Evolutionary conservation across 1,140 invertebrate species (phyloP), one percentile per base, ranked within the genome.

Genomic region (Drosophila seguyi): DNA sequence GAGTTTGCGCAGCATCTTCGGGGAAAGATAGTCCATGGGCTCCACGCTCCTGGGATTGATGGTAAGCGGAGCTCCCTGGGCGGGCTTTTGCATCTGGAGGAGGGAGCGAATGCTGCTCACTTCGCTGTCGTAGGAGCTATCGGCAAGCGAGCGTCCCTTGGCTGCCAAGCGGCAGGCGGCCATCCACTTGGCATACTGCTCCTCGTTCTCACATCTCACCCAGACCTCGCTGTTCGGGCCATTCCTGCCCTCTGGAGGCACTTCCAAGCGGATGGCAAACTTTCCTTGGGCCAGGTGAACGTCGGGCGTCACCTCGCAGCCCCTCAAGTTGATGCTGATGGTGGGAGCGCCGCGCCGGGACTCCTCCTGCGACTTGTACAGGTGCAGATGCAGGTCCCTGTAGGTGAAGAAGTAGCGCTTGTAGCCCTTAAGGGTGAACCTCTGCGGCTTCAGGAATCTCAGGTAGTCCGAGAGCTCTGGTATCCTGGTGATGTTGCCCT

Each of bases 101-200:
- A 99, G 97, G 7, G 97, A 96, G 72, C 95, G 94, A 79, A 99
- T 98, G 29, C 96, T 96, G 79, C 96, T 95, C 16, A 99, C 98
- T 94, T 99, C 99, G 36, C 95, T 95, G 48, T 98, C 97, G 93
- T 99, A 99, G 2, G 97, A 96, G 72, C 97, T 96, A 92, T 99
- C 99, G 0, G 99, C 99, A 3, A 97, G 93, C 11, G 96, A 98
- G 71, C 99, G 96, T 6, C 99, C 99, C 93, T 99, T 98, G 5
- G 98, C 95, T 0, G 98, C 99, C 60, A 99, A 94, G 75, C 97
- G 95, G 91, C 98, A 99, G 6, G 99, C 99, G 6, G 99, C 98
- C 96, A 99, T 98, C 99, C 99, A 99, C 92, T 97, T 97, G 11
- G 99, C 98, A 93, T 99, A 99, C 92, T 99, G 98, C 22, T 98